Conservation (phyloP, 2,888 invertebrate species). For the Nephrotoma appendiculata region DNA sequence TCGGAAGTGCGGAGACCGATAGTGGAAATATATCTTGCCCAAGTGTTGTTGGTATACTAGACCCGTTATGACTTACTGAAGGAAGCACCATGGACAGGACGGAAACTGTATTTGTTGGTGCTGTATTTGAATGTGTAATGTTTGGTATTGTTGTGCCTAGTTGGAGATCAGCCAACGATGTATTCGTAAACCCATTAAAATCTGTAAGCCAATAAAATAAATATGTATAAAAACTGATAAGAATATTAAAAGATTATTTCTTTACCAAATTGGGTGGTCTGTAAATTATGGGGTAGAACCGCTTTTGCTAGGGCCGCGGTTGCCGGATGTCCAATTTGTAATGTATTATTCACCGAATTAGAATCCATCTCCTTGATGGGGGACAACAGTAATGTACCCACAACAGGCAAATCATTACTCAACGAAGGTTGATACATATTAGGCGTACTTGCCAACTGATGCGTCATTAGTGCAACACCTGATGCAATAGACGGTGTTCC, state of each 20-base stretch:
- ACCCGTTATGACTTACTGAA: neutral
- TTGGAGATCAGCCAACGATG: neutral
- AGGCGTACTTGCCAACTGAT: constrained; percentile 39
- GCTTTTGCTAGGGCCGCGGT: constrained; percentile 69
- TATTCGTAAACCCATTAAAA: neutral
- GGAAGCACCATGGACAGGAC: neutral
- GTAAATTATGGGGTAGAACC: constrained; percentile 39
- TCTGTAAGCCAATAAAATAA: neutral
- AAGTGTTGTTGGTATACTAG: neutral
- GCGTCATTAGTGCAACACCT: constrained; percentile 56
- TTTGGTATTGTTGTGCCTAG: neutral
- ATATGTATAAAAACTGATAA: neutral
- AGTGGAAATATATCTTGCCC: neutral
- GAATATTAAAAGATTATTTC: neutral
- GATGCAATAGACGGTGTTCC: constrained; percentile 26
- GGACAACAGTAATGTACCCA: constrained; percentile 61
- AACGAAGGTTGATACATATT: constrained; percentile 31
- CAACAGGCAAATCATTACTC: constrained; percentile 47
- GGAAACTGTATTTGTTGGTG: constrained; percentile 1
- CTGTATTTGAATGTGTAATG: neutral
- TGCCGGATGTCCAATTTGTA: constrained; percentile 56
- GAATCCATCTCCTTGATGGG: constrained; percentile 76
- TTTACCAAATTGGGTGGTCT: constrained; percentile 15
- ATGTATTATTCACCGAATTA: constrained; percentile 55
- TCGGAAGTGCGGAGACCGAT: neutral